Evolutionary conservation across 2,113 vertebrate genomes (phyloP), one percentile per base, ranked within the genome.

Genomic region (Cyprinodon brontotheroides): DNA sequence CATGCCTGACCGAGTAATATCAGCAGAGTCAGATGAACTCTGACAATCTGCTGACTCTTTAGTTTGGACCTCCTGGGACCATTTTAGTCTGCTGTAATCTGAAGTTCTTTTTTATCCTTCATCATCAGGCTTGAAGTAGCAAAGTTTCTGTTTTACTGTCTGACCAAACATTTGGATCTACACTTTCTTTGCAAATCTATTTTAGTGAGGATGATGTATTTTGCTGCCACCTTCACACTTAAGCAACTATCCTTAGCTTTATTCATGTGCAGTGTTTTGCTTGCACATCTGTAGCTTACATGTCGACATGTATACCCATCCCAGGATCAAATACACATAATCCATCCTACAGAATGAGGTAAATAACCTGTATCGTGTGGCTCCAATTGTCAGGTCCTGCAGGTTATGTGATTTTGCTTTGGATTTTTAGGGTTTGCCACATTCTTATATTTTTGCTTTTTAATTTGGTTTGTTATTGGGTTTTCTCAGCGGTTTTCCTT

Each of bases 121-220:
- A 68, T 43, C 4, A 7, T 9, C 29, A 43, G 11, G 43, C 43
- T 8, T 20, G 45, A 65, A 29, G 22, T 3, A 12, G 36, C 45
- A 47, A 29, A 10, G 6, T n/a, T 57, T 57, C 50, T 53, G 50
- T 5, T 3, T 64, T 17, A 20, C 6, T 65, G 3, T 13, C 14
- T 4, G 43, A 12, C 45, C 57, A 65, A 65, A n/a, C 20, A 22
- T 73, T 43, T 74, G 61, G 79, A 81, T 79, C 73, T 38, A 70
- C 47, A 10, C 59, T 37, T n/a, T 57, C 4, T 41, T 84, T 73
- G 78, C 65, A 66, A 69, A 72, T 73, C 78, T 68, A 82, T 89
- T 87, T 45, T 75, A 74, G 60, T 0, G 36, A 70, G 71, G 50
- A 82, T 50, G 68, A 65, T 53, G 61, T 22, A 20, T 2, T 7